phyloP scores from a whole-genome alignment of 2,797 vertebrate genomes.

The Sciurus vulgaris region DNA sequence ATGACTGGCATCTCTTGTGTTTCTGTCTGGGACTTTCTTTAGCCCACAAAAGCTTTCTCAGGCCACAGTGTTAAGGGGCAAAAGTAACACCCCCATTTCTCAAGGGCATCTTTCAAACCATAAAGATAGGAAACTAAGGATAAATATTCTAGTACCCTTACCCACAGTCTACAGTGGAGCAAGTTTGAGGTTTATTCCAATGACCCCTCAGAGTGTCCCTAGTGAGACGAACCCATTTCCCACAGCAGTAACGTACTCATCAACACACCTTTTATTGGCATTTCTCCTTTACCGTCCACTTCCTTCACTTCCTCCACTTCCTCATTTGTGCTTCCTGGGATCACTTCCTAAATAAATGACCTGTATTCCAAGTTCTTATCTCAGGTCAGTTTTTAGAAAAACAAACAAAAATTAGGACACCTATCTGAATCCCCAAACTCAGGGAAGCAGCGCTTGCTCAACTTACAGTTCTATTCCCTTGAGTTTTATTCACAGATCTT shows the following conservation, averaged over 20 bases:
- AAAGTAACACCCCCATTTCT: background rate
- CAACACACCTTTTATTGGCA: background rate
- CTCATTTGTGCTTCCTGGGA: background rate
- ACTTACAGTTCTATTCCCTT: background rate
- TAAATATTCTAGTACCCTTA: background rate
- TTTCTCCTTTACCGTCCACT: background rate
- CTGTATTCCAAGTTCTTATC: background rate
- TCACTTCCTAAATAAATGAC: conserved; percentile 16
- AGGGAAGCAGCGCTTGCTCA: background rate
- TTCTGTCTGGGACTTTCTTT: conserved; percentile 39
- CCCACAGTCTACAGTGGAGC: background rate
- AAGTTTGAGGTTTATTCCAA: conserved; percentile 18
- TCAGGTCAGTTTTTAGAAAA: background rate
- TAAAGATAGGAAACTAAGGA: background rate
- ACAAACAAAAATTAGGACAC: background rate
- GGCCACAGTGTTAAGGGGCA: background rate
- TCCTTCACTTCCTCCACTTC: background rate
- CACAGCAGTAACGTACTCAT: background rate
- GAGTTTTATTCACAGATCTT: background rate
- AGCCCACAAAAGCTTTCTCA: background rate
- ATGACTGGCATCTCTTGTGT: background rate
- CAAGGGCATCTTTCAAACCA: conserved; percentile 34
- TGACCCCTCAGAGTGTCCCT: background rate
- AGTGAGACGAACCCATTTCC: background rate
- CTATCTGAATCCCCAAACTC: background rate